Conservation (phyloP, 1,140 invertebrate genomes). For the Nephotettix cincticeps region DNA sequence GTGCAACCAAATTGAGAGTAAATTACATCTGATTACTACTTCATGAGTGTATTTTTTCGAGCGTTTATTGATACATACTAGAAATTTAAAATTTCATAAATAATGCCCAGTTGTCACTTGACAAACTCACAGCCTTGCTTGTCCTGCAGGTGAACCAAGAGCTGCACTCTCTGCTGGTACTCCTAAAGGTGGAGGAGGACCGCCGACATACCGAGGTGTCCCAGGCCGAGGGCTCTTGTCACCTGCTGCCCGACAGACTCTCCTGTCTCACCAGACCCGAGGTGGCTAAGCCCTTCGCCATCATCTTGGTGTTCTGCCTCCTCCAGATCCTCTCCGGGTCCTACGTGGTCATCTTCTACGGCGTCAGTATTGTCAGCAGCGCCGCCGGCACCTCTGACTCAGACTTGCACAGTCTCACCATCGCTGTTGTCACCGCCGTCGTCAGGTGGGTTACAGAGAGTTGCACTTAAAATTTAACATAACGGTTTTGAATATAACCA, state of each 20-base stretch:
- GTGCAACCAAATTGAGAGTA: no score
- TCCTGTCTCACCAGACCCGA: constrained; percentile 48
- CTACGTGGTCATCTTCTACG: constrained; percentile 72
- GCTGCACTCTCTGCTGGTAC: constrained; percentile 52
- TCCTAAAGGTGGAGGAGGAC: constrained; percentile 14
- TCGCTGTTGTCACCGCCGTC: constrained; percentile 62
- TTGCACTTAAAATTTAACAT: no score
- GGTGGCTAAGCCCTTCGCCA: constrained; percentile 66
- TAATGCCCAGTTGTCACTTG: no score
- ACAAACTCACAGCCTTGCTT: no score
- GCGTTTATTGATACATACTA: no score
- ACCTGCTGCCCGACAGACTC: not conserved
- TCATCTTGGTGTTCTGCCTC: constrained; percentile 68
- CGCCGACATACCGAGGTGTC: not conserved
- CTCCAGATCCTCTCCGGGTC: constrained; percentile 70
- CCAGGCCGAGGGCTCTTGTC: not conserved
- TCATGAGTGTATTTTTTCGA: no score
- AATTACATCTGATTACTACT: no score
- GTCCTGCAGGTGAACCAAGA: constrained; percentile 30
- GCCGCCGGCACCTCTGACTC: constrained; percentile 8
- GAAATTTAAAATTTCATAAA: no score
- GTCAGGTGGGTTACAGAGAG: no score
- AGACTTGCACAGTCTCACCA: constrained; percentile 3
- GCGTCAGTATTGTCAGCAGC: constrained; percentile 61
- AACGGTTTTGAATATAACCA: no score